Evolutionary conservation across 2,113 vertebrate species (phyloP), one percentile per base, ranked within the genome.

Genomic region (Bos indicus): DNA sequence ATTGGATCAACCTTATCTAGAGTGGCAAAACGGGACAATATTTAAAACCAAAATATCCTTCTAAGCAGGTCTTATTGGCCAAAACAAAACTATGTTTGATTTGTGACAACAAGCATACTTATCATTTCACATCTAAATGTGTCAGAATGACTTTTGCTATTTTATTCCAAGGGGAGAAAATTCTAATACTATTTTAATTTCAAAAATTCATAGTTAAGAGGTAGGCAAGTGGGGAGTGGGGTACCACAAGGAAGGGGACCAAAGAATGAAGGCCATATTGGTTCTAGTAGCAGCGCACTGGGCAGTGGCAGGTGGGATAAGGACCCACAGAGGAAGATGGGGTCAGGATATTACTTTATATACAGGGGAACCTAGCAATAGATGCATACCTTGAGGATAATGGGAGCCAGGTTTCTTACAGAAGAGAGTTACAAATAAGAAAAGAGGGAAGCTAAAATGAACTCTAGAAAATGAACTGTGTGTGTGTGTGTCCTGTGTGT

Each of bases 141-240:
- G 30, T 19, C 84, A 25, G 28, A 67, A 92, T 59, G 85, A 40
- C 51, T 64, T 91, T n/a, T 62, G 8, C 54, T 36, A 87, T 92
- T 91, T 81, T n/a, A 56, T 88, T 88, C 62, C 40, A 77, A 87
- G 59, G 77, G 77, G 74, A 94, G 36, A 81, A 88, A 81, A 94
- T 36, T 86, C 46, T 71, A 67, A 83, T 23, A 59, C 60, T 28
- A 26, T 52, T 74, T 88, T 77, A 52, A 80, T 36, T 95, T 71
- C 2, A 28, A 77, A 94, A 87, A 64, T 26, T 43, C 56, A 26
- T 13, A 59, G 51, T 28, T 78, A 92, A 43, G 46, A 84, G 80
- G 28, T 71, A 93, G 19, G 36, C 52, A 13, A n/a, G 81, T 19
- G 7, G 11, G 28, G 33, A n/a, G 59, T 7, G 46, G 21, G 52